Base-by-base conservation (phyloP, 2,113 vertebrate genomes). In the Sula dactylatra region DNA sequence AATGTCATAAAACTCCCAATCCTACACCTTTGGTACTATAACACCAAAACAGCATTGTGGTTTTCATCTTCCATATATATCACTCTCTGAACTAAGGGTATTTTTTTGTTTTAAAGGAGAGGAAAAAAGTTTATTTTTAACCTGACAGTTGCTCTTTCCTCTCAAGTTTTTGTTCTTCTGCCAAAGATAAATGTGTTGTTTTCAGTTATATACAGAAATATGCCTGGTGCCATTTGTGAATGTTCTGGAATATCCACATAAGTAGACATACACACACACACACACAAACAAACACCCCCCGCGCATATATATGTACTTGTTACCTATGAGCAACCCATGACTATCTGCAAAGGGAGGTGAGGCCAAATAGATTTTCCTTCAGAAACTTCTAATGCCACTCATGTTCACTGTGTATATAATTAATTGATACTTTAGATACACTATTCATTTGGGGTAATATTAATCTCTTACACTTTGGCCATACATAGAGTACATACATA, bases 221-320 rank as follows among this genome's bases (percentile, higher is more conserved):
- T 38, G 4, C 6, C 11, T 21, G 4, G 4, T 32, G 24, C 2
- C 3, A 6, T 82, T 69, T 61, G 32, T 55, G 44, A 47, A 42
- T 4, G 3, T 56, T 61, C n/a, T 79, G 29, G 13, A 91, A 50
- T 45, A 55, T 31, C 24, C 17, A 16, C 7, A 7, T 67, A 44
- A 73, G 13, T 29, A 67, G 11, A 61, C 5, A 29, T 19, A 40
- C 1, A 32, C 2, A 34, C 3, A 54, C 4, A 69, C 7, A 49
- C 7, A 66, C 4, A 11, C 3, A n/a, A n/a, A n/a, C n/a, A n/a
- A n/a, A n/a, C n/a, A n/a, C n/a, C n/a, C n/a, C n/a, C n/a, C n/a
- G n/a, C n/a, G n/a, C n/a, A 55, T 1, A 38, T 5, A 15, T 3
- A 4, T 36, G 4, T 27, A 11, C 14, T 0, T 25, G 10, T 44